A percentile compares a stretch with the other conserved stretches of the same genome.
Conservation (phyloP, 2,113 vertebrate species). For the Pedetes capensis region DNA sequence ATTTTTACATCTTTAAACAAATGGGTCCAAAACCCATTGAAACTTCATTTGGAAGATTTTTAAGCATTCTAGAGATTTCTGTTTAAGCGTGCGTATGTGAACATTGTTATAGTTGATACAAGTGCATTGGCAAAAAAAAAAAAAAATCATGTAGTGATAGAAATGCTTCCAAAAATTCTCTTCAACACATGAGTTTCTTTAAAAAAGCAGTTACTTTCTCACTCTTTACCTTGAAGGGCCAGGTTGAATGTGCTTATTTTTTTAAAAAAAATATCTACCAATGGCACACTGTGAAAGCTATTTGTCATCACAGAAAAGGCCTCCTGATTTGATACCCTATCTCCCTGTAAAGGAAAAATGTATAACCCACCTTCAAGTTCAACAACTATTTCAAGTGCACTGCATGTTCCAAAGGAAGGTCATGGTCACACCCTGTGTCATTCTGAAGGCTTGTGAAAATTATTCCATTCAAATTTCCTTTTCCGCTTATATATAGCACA, state of each 20-base stretch:
- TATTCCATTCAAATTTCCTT: not conserved
- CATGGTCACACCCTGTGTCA: not conserved
- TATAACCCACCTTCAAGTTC: not conserved
- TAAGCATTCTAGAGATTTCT: not conserved
- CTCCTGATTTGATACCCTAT: not conserved
- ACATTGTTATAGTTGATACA: not conserved
- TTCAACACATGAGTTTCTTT: not conserved
- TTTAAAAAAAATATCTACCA: not conserved
- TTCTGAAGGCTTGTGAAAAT: not conserved
- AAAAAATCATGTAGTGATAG: not conserved
- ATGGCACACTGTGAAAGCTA: not conserved
- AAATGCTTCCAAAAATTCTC: not conserved
- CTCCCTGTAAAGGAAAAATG: not conserved
- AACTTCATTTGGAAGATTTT: not conserved
- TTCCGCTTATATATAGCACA: not conserved
- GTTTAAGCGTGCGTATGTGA: not conserved
- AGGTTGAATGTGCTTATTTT: constrained; percentile 5
- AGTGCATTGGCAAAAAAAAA: not conserved
- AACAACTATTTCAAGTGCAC: not conserved
- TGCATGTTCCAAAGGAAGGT: not conserved
- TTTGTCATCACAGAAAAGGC: not conserved
- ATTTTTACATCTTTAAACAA: constrained; percentile 60
- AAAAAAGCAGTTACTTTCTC: constrained; percentile 15
- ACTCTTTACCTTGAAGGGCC: not conserved
- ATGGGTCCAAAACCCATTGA: constrained; percentile 15